Base-by-base conservation (phyloP, 2,888 invertebrate species). In the Epistrophe grossulariae region DNA sequence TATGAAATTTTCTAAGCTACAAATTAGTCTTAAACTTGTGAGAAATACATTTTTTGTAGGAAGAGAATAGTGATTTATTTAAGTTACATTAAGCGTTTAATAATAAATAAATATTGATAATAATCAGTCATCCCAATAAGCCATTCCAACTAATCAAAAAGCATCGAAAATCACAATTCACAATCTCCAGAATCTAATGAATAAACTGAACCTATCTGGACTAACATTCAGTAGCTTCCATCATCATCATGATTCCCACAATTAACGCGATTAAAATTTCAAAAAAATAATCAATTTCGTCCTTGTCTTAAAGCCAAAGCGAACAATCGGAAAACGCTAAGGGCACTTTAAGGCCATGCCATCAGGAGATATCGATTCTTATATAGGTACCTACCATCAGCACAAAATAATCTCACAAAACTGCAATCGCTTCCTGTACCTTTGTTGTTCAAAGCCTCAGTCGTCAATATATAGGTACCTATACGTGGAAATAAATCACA, bases 391-490 rank as follows among this genome's bases (percentile, higher is more conserved):
- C 38, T n/a, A 11, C n/a, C 38, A 60, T 1, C 19, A 24, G 40
- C 60, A 60, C 60, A 71, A 43, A 68, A 64, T 72, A 55, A 57
- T 60, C 66, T 28, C 66, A 71, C 52, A 84, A 66, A 72, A 59
- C 35, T 77, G 66, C 80, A 77, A 72, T 72, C 77, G 84, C 77
- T 84, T 84, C 77, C 81, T 84, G 84, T 55, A 62, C 81, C 85
- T 81, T 81, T 72, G 59, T 77, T 76, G 59, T 77, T 76, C 28
- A 31, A 31, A 73, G 28, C 52, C 48, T 40, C 28, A 68, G 35
- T 35, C 68, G 35, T 68, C 68, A 68, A 81, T 72, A 24, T 7
- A 2, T 4, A 17, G n/a, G n/a, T n/a, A n/a, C n/a, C n/a, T 38
- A 72, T 19, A 81, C 71, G 45, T 60, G 50, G 55, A 78, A 82